These are phyloP conservation scores for Zeugodacus cucurbitae DNA, from an alignment of 1,140 invertebrate species.

Conservation along the genomic window DNA sequence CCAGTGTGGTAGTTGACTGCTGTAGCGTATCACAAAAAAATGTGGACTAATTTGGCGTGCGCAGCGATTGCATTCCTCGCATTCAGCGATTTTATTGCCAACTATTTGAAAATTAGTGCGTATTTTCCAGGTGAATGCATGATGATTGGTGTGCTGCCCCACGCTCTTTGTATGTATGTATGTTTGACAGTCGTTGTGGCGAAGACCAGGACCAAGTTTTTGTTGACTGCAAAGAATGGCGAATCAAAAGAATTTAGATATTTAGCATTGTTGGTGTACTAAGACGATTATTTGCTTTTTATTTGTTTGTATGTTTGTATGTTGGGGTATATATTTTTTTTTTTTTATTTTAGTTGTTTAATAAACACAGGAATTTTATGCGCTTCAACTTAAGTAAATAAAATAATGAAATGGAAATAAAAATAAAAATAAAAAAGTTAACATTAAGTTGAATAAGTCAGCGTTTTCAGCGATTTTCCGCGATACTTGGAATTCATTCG, in stretches of 20 bases:
- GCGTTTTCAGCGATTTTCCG: not conserved
- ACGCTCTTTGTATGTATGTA: not conserved
- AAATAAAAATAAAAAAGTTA: not conserved
- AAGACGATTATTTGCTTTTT: not conserved
- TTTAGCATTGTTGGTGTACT: not conserved
- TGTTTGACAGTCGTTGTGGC: not conserved
- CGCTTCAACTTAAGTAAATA: not conserved
- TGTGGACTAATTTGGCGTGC: constrained; percentile 11
- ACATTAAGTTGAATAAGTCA: not conserved
- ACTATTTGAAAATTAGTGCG: constrained; percentile 35
- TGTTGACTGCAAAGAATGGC: not conserved
- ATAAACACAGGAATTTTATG: not conserved
- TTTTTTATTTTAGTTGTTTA: not conserved
- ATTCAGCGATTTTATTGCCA: constrained; percentile 32
- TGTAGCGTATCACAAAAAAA: not conserved
- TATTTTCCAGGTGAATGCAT: constrained; percentile 27
- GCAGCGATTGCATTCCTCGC: constrained; percentile 31
- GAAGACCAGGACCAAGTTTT: not conserved
- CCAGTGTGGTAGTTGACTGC: not conserved
- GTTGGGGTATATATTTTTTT: no score
- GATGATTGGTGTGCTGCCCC: not conserved
- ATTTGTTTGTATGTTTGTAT: not conserved
- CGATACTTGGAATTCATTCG: no score
- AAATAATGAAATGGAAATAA: not conserved
- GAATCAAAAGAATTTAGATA: not conserved